Base-by-base conservation (phyloP, 1,140 invertebrate species). In the Musca domestica region DNA sequence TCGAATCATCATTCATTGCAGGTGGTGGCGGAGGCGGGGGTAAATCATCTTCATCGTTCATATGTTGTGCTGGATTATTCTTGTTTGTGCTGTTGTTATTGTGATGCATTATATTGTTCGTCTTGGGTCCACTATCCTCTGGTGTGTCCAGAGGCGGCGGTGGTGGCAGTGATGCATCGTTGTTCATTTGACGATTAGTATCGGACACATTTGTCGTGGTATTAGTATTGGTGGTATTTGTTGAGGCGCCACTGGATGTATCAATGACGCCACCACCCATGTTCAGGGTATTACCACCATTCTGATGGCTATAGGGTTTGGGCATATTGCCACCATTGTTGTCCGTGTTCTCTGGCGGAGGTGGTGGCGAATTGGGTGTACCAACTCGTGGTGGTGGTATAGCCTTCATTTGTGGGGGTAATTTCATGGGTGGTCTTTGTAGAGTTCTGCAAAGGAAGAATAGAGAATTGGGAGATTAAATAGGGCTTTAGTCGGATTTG, bases 311-410 rank as follows among this genome's bases (percentile, higher is more conserved):
- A 22, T 68, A 61, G 4, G 56, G 56, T 61, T 61, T 61, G 17
- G 17, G 15, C 17, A 30, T 41, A 72, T 71, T 19, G 15, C 47
- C 19, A n/a, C 27, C 54, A 27, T 47, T 61, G 12, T 54, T 64
- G 17, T 77, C 71, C 7, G 56, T 46, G 15, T n/a, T 47, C 1
- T 49, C 41, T 15, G 46, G 56, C 3, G 75, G 71, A 54, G 72
- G 73, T 15, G 78, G 78, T 23, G 78, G 74, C n/a, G 78, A 81
- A 17, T 77, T 78, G 41, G 76, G 77, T 70, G 76, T 79, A 47
- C 77, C 77, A 58, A 82, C 81, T 65, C 80, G 77, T 9, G 80
- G 80, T 63, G 80, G 80, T 34, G 80, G 80, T 69, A 82, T 81
- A 10, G 80, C 80, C 68, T 82, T 82, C 74, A 80, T 81, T 64